Evolutionary conservation across 2,797 vertebrate species (phyloP), one percentile per base, ranked within the genome.

Genomic region (Halcyon chelicuti): DNA sequence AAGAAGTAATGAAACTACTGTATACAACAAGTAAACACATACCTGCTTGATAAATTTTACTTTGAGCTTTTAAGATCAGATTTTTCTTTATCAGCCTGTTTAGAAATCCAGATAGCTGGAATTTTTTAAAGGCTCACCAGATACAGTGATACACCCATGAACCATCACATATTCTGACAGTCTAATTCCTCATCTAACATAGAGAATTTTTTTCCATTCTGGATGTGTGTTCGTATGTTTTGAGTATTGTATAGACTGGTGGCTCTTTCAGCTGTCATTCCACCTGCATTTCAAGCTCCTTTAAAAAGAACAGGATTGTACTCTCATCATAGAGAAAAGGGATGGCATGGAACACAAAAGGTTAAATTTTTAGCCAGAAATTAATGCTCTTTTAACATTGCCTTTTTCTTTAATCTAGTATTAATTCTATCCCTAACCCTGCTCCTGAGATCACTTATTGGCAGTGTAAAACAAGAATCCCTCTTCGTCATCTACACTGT

Each of bases 401-500:
- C 1, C n/a, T 55, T 82, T 77, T 75, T 65, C 29, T 76, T 88
- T 93, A 93, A 80, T 91, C 55, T 62, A 33, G 18, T 83, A 83
- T 91, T 95, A 60, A 83, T 94, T 97, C 70, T n/a, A 76, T 47
- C 40, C 52, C 55, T 94, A 88, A 68, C 67, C 93, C 95, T 74
- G 97, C 95, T 98, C 95, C 78, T 95, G 92, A 98, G 97, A 96
- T 96, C 87, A 73, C 80, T 95, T 93, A 92, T 88, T 98, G 91
- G 95, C 92, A 95, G 90, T 97, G 96, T 95, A 98, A 98, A 95
- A 89, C 54, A 93, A 93, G 46, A 93, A 94, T 77, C 49, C 12
- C 19, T 71, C 73, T 94, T 86, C 39, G 21, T 95, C 93, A 90
- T 95, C 87, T 90, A 42, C 60, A 39, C 66, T 93, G 29, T 95